Evolutionary conservation across 2,113 vertebrate species (phyloP).

Genomic region (Pollimyrus isidori): DNA sequence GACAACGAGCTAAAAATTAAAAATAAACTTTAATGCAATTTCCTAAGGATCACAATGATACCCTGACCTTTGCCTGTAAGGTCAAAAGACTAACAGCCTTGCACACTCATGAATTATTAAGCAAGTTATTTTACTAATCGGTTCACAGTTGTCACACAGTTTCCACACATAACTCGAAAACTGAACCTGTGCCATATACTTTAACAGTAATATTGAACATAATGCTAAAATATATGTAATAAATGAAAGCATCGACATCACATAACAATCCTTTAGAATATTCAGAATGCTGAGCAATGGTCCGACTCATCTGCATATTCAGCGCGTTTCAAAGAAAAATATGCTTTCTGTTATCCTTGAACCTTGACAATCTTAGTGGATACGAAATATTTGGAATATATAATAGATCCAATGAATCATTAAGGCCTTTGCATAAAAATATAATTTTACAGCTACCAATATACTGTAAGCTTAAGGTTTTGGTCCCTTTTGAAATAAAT

Average conservation of each 20-base stretch:
- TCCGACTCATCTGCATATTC: background rate
- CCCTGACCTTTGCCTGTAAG: background rate
- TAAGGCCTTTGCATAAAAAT: background rate
- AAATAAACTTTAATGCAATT: slow-evolving; percentile 24
- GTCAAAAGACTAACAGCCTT: background rate
- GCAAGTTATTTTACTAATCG: background rate
- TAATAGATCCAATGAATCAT: background rate
- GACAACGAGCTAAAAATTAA: slow-evolving; percentile 1
- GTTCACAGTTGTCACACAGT: background rate
- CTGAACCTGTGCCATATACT: background rate
- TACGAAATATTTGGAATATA: background rate
- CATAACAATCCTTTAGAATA: background rate
- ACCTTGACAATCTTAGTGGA: background rate
- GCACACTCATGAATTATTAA: background rate
- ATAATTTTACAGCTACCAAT: background rate
- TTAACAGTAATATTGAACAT: background rate
- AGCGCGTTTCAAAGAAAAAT: background rate
- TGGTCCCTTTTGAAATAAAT: background rate
- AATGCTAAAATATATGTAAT: background rate
- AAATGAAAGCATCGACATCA: background rate
- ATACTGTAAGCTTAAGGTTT: background rate
- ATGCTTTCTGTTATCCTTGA: background rate
- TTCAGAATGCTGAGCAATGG: background rate
- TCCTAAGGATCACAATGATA: slow-evolving; percentile 1
- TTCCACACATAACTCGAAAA: background rate